Evolutionary conservation across 2,888 invertebrate genomes (phyloP).

Genomic region (Syrista parreyssii): DNA sequence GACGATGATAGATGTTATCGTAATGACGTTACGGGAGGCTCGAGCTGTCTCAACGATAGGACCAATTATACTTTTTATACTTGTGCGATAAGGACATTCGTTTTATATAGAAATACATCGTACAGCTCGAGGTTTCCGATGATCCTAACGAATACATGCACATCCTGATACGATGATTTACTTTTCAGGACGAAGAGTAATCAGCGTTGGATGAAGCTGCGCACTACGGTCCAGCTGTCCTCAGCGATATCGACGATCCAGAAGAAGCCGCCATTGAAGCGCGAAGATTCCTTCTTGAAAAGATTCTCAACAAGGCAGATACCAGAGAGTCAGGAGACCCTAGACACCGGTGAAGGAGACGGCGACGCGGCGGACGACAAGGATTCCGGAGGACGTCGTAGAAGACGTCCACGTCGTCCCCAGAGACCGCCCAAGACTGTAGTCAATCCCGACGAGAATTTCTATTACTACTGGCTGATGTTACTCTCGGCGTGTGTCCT

Average conservation of each 20-base stretch:
- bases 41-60: background rate
- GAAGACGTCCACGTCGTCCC: slow-evolving; percentile 74
- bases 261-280: slow-evolving; percentile 89
- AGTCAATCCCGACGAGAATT: slow-evolving; percentile 94
- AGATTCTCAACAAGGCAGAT: slow-evolving; percentile 93
- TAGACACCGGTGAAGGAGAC: slow-evolving; percentile 79
- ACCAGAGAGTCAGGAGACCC: slow-evolving; percentile 85
- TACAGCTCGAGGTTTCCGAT: background rate
- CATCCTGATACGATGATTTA: slow-evolving; percentile 11
- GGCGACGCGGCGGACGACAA: slow-evolving; percentile 69
- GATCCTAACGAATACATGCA: background rate
- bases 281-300: slow-evolving; percentile 93
- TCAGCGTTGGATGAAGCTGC: slow-evolving; percentile 95
- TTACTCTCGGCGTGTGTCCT: slow-evolving; percentile 89
- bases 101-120: background rate
- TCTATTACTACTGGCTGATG: slow-evolving; percentile 96
- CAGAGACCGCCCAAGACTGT: slow-evolving; percentile 83
- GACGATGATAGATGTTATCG: background rate
- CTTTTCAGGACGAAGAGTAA: slow-evolving; percentile 87
- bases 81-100: background rate
- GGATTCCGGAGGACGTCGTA: slow-evolving; percentile 70
- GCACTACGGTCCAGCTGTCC: slow-evolving; percentile 92
- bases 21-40: background rate
- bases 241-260: slow-evolving; percentile 83
- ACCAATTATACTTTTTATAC: background rate